These are phyloP conservation scores for Eupithecia subumbrata DNA, from an alignment of 2,888 invertebrate species.

Conservation along the genomic window DNA sequence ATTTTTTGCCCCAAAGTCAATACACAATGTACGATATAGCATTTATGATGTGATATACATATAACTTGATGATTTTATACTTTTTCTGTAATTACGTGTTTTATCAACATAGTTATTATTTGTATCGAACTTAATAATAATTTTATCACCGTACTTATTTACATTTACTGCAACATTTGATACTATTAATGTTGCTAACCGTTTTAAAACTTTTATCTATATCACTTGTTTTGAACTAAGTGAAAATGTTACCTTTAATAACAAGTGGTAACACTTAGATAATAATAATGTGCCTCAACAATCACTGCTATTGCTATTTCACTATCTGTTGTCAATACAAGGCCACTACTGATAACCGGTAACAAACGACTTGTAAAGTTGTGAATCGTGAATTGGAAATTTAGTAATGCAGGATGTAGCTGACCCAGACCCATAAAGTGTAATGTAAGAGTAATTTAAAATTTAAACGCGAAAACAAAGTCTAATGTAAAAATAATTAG, in stretches of 20 bases:
- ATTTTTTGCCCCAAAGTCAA: neutral
- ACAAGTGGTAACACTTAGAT: constrained; percentile 28
- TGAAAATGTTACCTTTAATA: constrained; percentile 18
- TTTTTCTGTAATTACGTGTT: neutral
- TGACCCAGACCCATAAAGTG: neutral
- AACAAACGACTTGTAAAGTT: constrained; percentile 25
- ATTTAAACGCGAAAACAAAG: neutral
- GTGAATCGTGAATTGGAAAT: constrained; percentile 29
- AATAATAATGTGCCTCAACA: constrained; percentile 32
- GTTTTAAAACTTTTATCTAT: neutral
- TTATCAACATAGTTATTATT: neutral
- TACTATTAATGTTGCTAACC: neutral
- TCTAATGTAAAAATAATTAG: neutral
- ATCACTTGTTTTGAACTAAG: constrained; percentile 4
- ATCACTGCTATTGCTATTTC: constrained; percentile 42
- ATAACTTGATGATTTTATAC: neutral
- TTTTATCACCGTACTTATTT: neutral
- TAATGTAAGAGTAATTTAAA: neutral
- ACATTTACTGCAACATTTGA: neutral
- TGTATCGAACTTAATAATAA: neutral
- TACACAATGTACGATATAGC: neutral
- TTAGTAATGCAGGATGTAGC: constrained; percentile 33
- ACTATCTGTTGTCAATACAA: constrained; percentile 47
- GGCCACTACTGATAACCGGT: constrained; percentile 48
- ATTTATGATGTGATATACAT: neutral